Percentiles rank a stretch among this genome's conserved stretches.
Evolutionary conservation across 35 echinoderm and acorn worm species (phyloP).

Genomic region (Patiria miniata): DNA sequence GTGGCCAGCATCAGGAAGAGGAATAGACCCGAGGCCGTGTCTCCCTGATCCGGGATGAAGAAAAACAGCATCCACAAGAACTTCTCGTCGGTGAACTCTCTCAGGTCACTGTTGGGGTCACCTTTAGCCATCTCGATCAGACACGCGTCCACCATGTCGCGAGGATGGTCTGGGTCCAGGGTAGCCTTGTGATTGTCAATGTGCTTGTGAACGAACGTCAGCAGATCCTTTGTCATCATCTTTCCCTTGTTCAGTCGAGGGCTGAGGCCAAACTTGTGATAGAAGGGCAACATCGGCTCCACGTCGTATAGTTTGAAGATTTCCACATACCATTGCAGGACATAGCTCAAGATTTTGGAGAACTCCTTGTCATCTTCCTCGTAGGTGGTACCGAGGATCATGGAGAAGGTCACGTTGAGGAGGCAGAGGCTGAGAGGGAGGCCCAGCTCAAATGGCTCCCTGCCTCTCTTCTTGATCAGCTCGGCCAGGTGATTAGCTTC

Average conservation of each 20-base stretch:
- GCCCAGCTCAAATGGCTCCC: neutral
- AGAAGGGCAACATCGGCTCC: neutral
- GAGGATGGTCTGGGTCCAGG: neutral
- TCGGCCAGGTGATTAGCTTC: slow-evolving; percentile 2
- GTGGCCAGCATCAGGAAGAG: slow-evolving; percentile 2
- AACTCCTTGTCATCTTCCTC: neutral
- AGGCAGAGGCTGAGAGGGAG: neutral
- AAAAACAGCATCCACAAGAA: slow-evolving; percentile 16
- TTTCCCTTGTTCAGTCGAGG: neutral
- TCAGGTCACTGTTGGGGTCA: neutral
- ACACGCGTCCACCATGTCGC: neutral
- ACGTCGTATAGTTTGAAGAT: slow-evolving; percentile 13
- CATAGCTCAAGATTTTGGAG: neutral
- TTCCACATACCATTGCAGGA: neutral
- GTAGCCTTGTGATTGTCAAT: neutral
- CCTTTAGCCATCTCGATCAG: neutral
- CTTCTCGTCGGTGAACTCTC: slow-evolving; percentile 6
- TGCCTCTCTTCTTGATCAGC: neutral
- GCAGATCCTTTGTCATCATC: neutral
- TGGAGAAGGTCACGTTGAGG: neutral
- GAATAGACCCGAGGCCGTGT: neutral
- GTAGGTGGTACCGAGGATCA: neutral
- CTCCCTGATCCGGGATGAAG: slow-evolving; percentile 17
- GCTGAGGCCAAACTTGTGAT: neutral
- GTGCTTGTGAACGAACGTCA: neutral